Evolutionary conservation across 2,797 vertebrate genomes (phyloP).

Genomic region (Siniperca undulata): DNA sequence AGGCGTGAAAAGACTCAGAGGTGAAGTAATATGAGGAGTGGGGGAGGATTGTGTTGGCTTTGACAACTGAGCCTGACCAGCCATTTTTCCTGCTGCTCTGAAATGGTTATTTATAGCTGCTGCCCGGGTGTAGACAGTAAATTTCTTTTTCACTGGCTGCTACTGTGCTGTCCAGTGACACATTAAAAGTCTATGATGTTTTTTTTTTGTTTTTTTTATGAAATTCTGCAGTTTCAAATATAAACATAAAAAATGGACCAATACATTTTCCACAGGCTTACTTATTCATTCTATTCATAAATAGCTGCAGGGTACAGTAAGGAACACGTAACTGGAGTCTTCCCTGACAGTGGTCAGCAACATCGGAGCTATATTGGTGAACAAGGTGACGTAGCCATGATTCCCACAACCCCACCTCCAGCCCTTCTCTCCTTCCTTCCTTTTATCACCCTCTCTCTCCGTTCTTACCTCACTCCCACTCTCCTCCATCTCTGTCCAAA

Average conservation of each 20-base stretch:
- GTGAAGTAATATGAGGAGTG: slow-evolving; percentile 61
- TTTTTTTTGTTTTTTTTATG: background rate
- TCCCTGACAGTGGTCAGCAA: slow-evolving; percentile 74
- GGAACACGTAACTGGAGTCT: slow-evolving; percentile 52
- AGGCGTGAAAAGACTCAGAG: slow-evolving; percentile 62
- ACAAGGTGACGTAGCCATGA: slow-evolving; percentile 64
- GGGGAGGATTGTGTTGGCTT: slow-evolving; percentile 62
- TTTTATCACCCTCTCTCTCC: slow-evolving; percentile 28
- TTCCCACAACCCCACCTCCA: slow-evolving; percentile 60
- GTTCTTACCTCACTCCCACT: slow-evolving; percentile 66
- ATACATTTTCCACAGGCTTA: background rate
- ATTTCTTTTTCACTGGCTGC: slow-evolving; percentile 40
- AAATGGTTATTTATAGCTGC: slow-evolving; percentile 78
- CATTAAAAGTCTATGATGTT: background rate
- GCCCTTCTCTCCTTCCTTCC: slow-evolving; percentile 37
- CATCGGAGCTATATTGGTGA: slow-evolving; percentile 81
- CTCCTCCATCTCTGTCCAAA: slow-evolving; percentile 65
- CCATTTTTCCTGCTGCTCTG: slow-evolving; percentile 68
- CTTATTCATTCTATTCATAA: background rate
- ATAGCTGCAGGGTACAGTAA: slow-evolving; percentile 16
- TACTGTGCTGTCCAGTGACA: slow-evolving; percentile 38
- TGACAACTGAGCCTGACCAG: slow-evolving; percentile 67
- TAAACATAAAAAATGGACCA: background rate
- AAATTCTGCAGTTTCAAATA: slow-evolving; percentile 23
- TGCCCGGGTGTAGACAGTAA: slow-evolving; percentile 46